These are phyloP conservation scores for Pseudomyrmex sp. DNA, from an alignment of 1,140 invertebrate species.

Conservation along the genomic window DNA sequence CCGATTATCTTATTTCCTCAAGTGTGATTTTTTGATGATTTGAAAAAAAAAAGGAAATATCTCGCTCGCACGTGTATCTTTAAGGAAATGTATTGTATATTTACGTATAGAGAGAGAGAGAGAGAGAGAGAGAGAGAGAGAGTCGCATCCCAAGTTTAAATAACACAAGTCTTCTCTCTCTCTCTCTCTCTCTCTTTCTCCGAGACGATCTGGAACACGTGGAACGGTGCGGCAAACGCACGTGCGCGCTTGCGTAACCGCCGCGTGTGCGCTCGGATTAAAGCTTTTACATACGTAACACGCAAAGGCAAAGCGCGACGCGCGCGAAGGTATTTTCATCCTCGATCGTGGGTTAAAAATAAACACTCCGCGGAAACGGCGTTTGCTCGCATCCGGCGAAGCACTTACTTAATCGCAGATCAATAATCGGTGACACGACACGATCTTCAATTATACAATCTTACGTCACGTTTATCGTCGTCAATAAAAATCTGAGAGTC, in stretches of 20 bases:
- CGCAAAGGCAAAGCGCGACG: slow-evolving; percentile 12
- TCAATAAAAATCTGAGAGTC: background rate
- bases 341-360: slow-evolving; percentile 45
- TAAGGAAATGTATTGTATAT: too few species aligned
- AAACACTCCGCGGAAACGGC: background rate
- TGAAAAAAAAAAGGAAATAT: background rate
- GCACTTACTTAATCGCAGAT: slow-evolving; percentile 1
- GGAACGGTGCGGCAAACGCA: slow-evolving; percentile 20
- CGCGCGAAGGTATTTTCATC: slow-evolving; percentile 36
- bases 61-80: background rate
- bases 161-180: too few species aligned
- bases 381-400: background rate
- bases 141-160: too few species aligned
- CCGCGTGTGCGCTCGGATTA: slow-evolving; percentile 13
- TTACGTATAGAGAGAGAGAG: too few species aligned
- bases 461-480: background rate
- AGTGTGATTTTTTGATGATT: slow-evolving; percentile 4
- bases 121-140: too few species aligned
- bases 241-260: slow-evolving; percentile 43
- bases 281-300: background rate
- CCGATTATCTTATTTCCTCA: background rate
- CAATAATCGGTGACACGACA: slow-evolving; percentile 9
- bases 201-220: slow-evolving; percentile 24
- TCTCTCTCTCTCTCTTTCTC: too few species aligned
- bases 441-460: background rate